Conservation (phyloP, 2,113 vertebrate species). For the Brachypodius melanocephalos region DNA sequence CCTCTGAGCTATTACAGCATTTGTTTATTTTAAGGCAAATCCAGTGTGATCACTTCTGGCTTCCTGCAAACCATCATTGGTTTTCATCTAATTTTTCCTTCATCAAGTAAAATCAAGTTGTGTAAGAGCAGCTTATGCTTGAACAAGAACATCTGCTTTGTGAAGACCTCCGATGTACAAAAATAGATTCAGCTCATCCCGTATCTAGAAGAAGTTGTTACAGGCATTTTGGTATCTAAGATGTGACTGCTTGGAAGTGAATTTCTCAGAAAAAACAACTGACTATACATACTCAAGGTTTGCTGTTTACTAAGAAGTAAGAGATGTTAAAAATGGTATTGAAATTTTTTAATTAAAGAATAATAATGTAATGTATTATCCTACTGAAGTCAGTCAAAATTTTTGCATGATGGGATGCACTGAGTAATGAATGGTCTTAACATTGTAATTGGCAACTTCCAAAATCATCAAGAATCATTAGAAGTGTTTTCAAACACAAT, state of each 20-base stretch:
- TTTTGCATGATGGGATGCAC: background rate
- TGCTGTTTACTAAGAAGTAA: background rate
- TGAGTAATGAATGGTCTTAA: background rate
- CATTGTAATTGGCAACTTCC: background rate
- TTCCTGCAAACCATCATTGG: background rate
- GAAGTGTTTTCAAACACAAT: conserved; percentile 41
- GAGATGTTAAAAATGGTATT: background rate
- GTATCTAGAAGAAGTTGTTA: background rate
- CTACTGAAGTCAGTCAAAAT: background rate
- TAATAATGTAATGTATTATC: background rate
- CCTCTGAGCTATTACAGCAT: background rate
- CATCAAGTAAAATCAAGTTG: background rate
- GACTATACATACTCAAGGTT: background rate
- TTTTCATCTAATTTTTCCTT: background rate
- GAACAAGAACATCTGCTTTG: background rate
- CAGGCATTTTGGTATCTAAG: background rate
- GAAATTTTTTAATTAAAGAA: background rate
- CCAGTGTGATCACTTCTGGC: background rate
- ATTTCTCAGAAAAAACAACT: background rate
- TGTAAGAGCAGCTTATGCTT: background rate
- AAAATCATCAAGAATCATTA: background rate
- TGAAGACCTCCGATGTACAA: background rate
- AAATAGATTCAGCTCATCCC: background rate
- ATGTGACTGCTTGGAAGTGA: background rate
- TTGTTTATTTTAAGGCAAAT: background rate